Percentiles rank a stretch among this genome's conserved stretches.
phyloP scores from a whole-genome alignment of 1,140 invertebrate genomes.

The Scaptomyza montana region DNA sequence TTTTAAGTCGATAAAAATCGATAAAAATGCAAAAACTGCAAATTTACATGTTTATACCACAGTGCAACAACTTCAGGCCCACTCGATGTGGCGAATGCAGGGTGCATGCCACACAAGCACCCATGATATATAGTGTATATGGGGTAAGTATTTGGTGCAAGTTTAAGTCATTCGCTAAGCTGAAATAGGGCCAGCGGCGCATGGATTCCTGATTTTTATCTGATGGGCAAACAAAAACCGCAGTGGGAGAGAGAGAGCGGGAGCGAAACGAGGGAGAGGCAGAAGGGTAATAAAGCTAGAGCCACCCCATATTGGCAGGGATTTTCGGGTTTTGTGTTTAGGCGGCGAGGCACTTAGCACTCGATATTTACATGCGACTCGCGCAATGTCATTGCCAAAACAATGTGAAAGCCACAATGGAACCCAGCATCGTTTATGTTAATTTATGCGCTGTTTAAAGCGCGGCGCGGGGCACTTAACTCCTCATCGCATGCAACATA shows the following conservation, averaged over 20 bases:
- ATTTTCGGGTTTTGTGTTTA: conserved; percentile 13
- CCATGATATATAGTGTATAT: not conserved
- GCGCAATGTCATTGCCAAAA: conserved; percentile 77
- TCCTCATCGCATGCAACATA: conserved; percentile 54
- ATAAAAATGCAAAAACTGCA: no score
- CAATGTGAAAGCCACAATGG: conserved; percentile 43
- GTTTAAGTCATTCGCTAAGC: conserved; percentile 49
- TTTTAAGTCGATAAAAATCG: not conserved
- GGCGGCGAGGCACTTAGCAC: conserved; percentile 35
- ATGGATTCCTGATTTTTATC: conserved; percentile 69
- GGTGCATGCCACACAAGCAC: not conserved
- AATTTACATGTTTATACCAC: conserved; percentile 23
- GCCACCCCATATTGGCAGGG: conserved; percentile 31
- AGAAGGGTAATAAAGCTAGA: conserved; percentile 1
- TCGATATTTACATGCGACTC: conserved; percentile 69
- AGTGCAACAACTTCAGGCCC: conserved; percentile 37
- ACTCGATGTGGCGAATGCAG: conserved; percentile 32
- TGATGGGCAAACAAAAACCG: conserved; percentile 80
- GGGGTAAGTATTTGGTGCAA: conserved; percentile 33
- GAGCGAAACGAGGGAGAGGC: not conserved
- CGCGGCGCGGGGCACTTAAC: conserved; percentile 73
- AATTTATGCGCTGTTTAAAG: conserved; percentile 79
- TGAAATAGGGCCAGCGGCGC: conserved; percentile 23
- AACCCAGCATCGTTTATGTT: conserved; percentile 65
- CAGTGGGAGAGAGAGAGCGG: conserved; percentile 40